A percentile compares a stretch with the other conserved stretches of the same genome.
These are phyloP conservation scores for Salminus brasiliensis DNA, from an alignment of 2,113 vertebrate genomes.

Conservation along the genomic window DNA sequence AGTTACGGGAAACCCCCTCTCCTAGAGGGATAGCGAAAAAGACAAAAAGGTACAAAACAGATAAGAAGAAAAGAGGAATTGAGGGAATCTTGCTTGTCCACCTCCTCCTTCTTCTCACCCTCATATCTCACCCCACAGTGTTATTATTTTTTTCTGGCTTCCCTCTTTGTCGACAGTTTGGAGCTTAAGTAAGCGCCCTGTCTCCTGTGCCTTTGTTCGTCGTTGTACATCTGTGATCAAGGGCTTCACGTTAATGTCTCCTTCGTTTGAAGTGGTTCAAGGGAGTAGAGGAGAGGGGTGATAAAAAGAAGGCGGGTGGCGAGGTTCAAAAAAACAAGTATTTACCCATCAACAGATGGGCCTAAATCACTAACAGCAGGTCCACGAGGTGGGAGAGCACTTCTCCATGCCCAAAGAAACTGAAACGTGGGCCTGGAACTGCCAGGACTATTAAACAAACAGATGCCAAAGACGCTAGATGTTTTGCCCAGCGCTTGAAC, in stretches of 20 bases:
- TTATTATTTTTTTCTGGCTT: constrained; percentile 16
- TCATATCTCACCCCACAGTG: constrained; percentile 15
- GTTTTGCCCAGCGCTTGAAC: not conserved
- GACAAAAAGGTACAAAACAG: constrained; percentile 37
- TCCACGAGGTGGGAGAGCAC: constrained; percentile 9
- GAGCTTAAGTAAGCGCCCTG: constrained; percentile 21
- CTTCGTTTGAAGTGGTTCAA: constrained; percentile 48
- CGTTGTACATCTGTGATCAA: constrained; percentile 37
- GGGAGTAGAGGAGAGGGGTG: constrained; percentile 19
- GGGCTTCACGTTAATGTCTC: constrained; percentile 36
- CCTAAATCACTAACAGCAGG: constrained; percentile 38
- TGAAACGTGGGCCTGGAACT: not conserved
- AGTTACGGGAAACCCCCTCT: constrained; percentile 50
- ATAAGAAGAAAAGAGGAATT: constrained; percentile 18
- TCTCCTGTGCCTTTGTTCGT: constrained; percentile 32
- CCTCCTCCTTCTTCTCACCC: constrained; percentile 29
- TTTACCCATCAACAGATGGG: constrained; percentile 35
- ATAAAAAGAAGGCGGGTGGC: constrained; percentile 42
- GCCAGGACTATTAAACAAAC: constrained; percentile 17
- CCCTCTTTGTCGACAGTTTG: constrained; percentile 18
- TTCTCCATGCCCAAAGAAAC: not conserved
- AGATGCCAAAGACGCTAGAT: not conserved
- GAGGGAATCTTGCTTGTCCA: constrained; percentile 38
- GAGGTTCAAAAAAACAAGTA: constrained; percentile 33
- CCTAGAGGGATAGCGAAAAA: constrained; percentile 13